Conservation (phyloP, 2,113 vertebrate species). For the Otolemur garnettii region DNA sequence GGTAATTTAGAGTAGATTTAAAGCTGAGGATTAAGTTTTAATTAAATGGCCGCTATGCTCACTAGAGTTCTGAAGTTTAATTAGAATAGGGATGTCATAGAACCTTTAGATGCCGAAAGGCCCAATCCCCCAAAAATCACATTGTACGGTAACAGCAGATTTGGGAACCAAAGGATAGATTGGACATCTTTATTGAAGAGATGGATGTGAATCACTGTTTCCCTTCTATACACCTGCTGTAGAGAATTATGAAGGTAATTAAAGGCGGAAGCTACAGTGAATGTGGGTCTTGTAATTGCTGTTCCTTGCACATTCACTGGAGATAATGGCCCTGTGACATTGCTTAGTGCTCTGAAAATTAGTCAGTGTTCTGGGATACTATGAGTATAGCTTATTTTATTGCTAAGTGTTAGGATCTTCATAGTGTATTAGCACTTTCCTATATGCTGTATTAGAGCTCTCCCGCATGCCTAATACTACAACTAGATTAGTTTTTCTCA, state of each 20-base stretch:
- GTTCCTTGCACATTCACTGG: background rate
- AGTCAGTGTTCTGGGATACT: conserved; percentile 49
- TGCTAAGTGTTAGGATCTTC: conserved; percentile 34
- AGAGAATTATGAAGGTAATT: conserved; percentile 73
- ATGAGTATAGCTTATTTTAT: conserved; percentile 20
- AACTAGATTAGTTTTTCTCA: background rate
- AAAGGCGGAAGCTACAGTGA: conserved; percentile 51
- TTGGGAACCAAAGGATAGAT: conserved; percentile 64
- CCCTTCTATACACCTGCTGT: conserved; percentile 49
- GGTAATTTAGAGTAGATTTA: conserved; percentile 87
- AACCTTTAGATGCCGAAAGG: conserved; percentile 66
- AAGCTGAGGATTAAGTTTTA: conserved; percentile 67
- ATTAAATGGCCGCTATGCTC: conserved; percentile 65
- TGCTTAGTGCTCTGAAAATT: conserved; percentile 67
- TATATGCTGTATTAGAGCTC: background rate
- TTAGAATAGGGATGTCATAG: conserved; percentile 55
- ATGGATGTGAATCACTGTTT: conserved; percentile 30
- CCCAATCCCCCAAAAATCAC: conserved; percentile 40
- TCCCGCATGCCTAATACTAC: background rate
- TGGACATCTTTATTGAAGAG: conserved; percentile 63
- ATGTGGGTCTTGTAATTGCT: conserved; percentile 57
- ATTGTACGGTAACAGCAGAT: conserved; percentile 34
- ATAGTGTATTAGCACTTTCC: background rate
- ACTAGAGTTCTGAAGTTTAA: conserved; percentile 57
- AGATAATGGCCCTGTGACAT: conserved; percentile 41